Conservation (phyloP, 1,140 invertebrate species). For the Oryctes rhinoceros region DNA sequence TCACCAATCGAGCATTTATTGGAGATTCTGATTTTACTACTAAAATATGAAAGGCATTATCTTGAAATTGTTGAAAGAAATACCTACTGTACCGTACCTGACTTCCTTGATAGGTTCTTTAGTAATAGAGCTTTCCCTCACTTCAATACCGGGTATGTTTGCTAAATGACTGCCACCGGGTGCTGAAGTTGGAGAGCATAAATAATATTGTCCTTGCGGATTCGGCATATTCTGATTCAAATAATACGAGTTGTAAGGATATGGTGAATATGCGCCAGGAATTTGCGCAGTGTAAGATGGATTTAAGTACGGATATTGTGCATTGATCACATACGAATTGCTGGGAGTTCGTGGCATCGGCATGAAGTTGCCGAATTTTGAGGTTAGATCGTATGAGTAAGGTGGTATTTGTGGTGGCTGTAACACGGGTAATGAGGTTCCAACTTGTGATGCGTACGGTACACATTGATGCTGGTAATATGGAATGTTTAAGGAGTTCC, state of each 20-base stretch:
- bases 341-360: constrained; percentile 33
- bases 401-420: neutral
- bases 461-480: constrained; percentile 47
- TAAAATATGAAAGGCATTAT: constrained; percentile 42
- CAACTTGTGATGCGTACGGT: constrained; percentile 48
- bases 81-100: neutral
- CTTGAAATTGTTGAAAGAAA: neutral
- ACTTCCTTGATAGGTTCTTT: constrained; percentile 1
- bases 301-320: constrained; percentile 42
- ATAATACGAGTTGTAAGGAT: neutral
- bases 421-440: constrained; percentile 43
- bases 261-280: neutral
- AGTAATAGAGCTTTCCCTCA: constrained; percentile 41
- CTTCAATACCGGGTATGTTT: constrained; percentile 53
- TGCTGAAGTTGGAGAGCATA: constrained; percentile 55
- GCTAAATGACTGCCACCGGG: constrained; percentile 45
- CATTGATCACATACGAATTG: constrained; percentile 43
- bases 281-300: constrained; percentile 7
- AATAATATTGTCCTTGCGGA: constrained; percentile 54
- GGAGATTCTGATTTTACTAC: constrained; percentile 50
- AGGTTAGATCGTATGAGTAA: neutral
- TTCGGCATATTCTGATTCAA: neutral
- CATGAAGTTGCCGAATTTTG: neutral
- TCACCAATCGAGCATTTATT: constrained; percentile 55
- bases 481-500: constrained; percentile 47